Conservation (phyloP, 2,888 invertebrate species). For the Neria commutata region DNA sequence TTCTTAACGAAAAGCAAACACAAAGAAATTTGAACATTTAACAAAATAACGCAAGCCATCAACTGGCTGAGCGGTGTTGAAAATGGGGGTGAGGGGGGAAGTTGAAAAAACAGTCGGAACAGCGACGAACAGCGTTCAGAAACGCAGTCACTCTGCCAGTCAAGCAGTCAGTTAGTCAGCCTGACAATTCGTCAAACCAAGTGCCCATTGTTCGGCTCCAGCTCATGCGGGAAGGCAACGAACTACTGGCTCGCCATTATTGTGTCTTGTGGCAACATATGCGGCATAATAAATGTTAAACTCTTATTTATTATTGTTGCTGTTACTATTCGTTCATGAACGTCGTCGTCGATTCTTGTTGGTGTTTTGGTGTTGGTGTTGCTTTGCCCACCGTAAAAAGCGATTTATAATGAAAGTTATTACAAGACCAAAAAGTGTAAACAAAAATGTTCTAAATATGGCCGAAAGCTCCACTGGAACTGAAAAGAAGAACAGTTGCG, state of each 20-base stretch:
- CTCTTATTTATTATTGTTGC: neutral
- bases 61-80: neutral
- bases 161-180: neutral
- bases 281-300: neutral
- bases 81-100: too few relatives aligned
- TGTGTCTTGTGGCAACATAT: constrained; percentile 12
- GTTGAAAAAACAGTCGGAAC: neutral
- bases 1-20: constrained; percentile 21
- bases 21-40: neutral
- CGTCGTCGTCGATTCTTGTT: neutral
- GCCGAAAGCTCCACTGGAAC: neutral
- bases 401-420: constrained; percentile 11
- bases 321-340: neutral
- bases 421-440: neutral
- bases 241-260: too few relatives aligned
- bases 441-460: neutral
- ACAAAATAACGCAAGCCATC: neutral
- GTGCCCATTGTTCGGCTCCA: neutral
- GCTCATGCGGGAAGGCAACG: too few relatives aligned
- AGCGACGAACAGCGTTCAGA: neutral
- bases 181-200: neutral
- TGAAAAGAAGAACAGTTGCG: neutral
- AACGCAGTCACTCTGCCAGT: neutral
- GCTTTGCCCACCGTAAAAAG: neutral
- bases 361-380: neutral